Evolutionary conservation across 2,113 vertebrate species (phyloP), one percentile per base, ranked within the genome.

Genomic region (Lota lota): DNA sequence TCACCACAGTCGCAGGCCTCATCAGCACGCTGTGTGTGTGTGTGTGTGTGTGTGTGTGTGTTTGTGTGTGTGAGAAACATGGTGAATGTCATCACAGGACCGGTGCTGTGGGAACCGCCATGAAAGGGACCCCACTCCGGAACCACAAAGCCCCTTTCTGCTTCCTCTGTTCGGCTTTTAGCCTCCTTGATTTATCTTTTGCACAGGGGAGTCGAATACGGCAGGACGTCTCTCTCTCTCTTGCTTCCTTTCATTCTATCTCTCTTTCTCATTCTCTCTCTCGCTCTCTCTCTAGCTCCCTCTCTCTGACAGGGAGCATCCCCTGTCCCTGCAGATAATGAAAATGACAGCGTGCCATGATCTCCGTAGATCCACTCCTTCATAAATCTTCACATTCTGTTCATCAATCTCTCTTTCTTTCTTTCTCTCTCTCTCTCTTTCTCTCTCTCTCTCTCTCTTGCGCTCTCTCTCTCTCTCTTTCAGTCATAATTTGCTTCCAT

Each of bases 91-190:
- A 85, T 87, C 84, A 81, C 80, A 68, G 79, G 77, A 82, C 86
- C 78, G 64, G 74, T 82, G 75, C 89, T 92, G 91, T 93, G 91
- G 92, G 92, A 93, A 93, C 87, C 21, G 76, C 84, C 85, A 89
- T 92, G 90, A 92, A 92, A 92, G 88, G 79, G 86, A 90, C 87
- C 87, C 91, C 85, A 89, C 86, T 88, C 79, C 22, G 80, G 79
- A 83, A 86, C 88, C 87, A 92, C 90, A 93, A 93, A 88, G 86
- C 85, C 71, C 81, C 87, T 89, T 92, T 93, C 85, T 92, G 88
- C 81, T 80, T 80, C 86, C 87, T 89, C 85, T 87, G 78, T 58
- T 79, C 78, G 78, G 83, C 89, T 91, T 91, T 88, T 88, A 85
- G 82, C 83, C 88, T 83, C 83, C 53, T 87, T 89, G 90, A 90